A percentile compares a stretch with the other conserved stretches of the same genome.
phyloP scores from a whole-genome alignment of 2,113 vertebrate genomes.

The Hymenochirus boettgeri region DNA sequence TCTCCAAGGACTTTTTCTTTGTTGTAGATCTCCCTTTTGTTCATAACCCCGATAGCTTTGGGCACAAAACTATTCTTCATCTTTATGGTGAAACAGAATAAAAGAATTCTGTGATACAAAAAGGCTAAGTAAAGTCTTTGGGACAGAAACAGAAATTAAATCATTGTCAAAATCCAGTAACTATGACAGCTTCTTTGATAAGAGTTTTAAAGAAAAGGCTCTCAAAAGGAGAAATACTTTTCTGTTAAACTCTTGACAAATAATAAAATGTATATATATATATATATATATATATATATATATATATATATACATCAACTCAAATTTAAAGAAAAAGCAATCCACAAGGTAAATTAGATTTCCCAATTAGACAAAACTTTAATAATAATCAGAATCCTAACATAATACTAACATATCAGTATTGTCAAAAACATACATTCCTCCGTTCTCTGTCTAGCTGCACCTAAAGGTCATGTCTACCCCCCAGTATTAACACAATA shows the following conservation, averaged over 20 bases:
- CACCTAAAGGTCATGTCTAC: too few relatives aligned
- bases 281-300: too few relatives aligned
- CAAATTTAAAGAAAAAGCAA: too few relatives aligned
- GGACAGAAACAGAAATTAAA: conserved; percentile 9
- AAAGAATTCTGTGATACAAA: neutral
- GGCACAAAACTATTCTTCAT: conserved; percentile 7
- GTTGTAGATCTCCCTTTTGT: conserved; percentile 2
- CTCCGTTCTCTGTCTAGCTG: too few relatives aligned
- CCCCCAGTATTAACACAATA: too few relatives aligned
- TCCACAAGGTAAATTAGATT: too few relatives aligned
- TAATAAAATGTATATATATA: too few relatives aligned
- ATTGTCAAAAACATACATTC: too few relatives aligned
- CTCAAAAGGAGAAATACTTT: neutral
- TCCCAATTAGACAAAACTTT: too few relatives aligned
- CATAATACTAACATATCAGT: too few relatives aligned
- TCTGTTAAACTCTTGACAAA: neutral
- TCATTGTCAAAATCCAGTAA: conserved; percentile 3
- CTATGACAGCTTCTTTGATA: conserved; percentile 7
- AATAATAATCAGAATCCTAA: too few relatives aligned
- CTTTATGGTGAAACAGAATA: conserved; percentile 7
- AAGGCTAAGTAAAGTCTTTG: neutral
- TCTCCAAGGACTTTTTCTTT: neutral
- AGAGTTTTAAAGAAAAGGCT: neutral
- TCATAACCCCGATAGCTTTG: neutral
- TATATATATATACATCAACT: too few relatives aligned